phyloP scores from a whole-genome alignment of 2,888 invertebrate genomes.

The Nowickia ferox region DNA sequence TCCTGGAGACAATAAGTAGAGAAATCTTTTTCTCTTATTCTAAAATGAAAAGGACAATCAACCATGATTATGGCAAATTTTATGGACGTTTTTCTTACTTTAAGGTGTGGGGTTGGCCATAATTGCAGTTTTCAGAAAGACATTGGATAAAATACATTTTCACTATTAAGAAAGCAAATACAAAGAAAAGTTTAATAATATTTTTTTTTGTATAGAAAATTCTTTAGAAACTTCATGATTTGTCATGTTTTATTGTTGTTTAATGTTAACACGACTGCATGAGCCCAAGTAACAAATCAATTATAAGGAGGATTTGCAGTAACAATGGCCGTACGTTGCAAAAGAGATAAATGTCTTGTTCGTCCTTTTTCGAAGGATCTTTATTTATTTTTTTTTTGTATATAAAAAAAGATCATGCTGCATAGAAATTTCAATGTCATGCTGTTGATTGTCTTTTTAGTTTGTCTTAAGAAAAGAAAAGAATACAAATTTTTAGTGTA shows the following conservation, averaged over 20 bases:
- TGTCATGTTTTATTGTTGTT: slow-evolving; percentile 53
- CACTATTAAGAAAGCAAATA: background rate
- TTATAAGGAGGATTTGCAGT: slow-evolving; percentile 60
- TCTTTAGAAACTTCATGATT: slow-evolving; percentile 47
- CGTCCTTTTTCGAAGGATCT: slow-evolving; percentile 23
- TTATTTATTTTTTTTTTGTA: slow-evolving; percentile 5
- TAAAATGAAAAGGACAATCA: slow-evolving; percentile 61
- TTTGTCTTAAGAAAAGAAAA: background rate
- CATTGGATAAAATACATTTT: slow-evolving; percentile 34
- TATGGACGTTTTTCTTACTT: slow-evolving; percentile 41
- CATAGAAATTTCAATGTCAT: slow-evolving; percentile 62
- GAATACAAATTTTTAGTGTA: slow-evolving; percentile 15
- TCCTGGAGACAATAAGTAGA: slow-evolving; percentile 14
- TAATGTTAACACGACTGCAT: slow-evolving; percentile 55
- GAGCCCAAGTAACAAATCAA: slow-evolving; percentile 65
- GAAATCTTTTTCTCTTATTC: slow-evolving; percentile 5
- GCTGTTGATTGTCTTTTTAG: slow-evolving; percentile 52
- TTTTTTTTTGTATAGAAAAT: slow-evolving; percentile 6
- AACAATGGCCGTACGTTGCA: slow-evolving; percentile 11
- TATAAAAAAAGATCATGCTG: slow-evolving; percentile 45
- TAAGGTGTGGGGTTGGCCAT: slow-evolving; percentile 66
- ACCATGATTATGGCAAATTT: slow-evolving; percentile 72
- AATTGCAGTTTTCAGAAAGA: slow-evolving; percentile 72
- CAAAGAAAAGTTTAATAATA: background rate
- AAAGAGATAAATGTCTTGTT: slow-evolving; percentile 38